Base-by-base conservation (phyloP, 1,140 invertebrate species). In the Drosophila ohnishii region DNA sequence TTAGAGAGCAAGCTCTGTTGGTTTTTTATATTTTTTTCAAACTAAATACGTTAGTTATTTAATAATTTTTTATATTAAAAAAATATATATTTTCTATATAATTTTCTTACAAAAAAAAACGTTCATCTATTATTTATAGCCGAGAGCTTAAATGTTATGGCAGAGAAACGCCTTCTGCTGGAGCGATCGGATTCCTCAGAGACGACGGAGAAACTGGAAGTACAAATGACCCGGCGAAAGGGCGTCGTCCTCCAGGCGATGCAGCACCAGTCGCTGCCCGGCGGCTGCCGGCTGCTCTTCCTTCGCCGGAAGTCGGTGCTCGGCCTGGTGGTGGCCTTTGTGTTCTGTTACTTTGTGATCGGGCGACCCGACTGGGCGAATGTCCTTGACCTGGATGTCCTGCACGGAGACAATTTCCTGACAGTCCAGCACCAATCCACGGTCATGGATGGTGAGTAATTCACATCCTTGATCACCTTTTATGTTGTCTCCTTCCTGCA, bases 401-500 rank as follows among this genome's bases (percentile, higher is more conserved):
- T 76, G 14, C 42, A 45, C 45, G 39, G 19, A 5, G 48, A 59
- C 8, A 72, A 42, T 60, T 65, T 64, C 9, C 25, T 84, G 2
- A 53, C 70, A 3, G 89, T 90, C 4, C 73, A 76, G 28, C 85
- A 90, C 73, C 71, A 82, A 25, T 91, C 90, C 16, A 80, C 75
- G 45, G 85, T 86, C 40, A 88, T 86, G 83, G 90, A 90, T 78
- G 90, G 90, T 91, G 66, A 60, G 74, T 65, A 5, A 10, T 10
- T 42, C 40, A 16, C 11, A 39, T 32, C 28, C 28, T 6, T n/a
- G 2, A 50, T n/a, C 14, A 16, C 35, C 57, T 50, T 19, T n/a
- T 56, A n/a, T 22, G 25, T 34, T 48, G 25, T 39, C 0, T 57
- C 10, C 5, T 9, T 48, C 40, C 50, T 69, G 67, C 67, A 71